Evolutionary conservation across 2,888 invertebrate species (phyloP), one percentile per base, ranked within the genome.

Genomic region (Strigamia transsilvanica): DNA sequence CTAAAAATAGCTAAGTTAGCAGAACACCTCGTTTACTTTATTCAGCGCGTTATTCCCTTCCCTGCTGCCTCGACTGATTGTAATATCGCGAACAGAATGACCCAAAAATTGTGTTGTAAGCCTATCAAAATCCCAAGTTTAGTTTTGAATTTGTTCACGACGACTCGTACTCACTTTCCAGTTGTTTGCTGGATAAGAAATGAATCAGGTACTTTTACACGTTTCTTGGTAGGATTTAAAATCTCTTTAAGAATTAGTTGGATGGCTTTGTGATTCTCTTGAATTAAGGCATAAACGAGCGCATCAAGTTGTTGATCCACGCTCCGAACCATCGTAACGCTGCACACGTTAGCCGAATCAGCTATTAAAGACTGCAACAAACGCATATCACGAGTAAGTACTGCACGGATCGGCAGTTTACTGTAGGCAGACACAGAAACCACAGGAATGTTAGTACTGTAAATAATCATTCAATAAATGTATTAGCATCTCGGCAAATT

Each of bases 41-140:
- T 88, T 85, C 80, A 90, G 87, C 0, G 90, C 90, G 84, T 89
- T 88, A 85, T 90, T 90, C 79, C 90, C 90, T 86, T 90, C 90
- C 84, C 87, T 87, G 41, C 88, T 88, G 13, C 90, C 90, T 79
- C 90, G 85, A 46, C 88, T 87, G 82, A 88, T 86, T 56, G 88
- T 87, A 23, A 90, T 86, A 18, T 85, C 84, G 18, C 89, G 85
- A 9, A 90, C 87, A 41, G 85, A 86, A 42, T 87, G 86, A 34
- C 88, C 88, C 83, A 88, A 85, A 86, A 87, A 87, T 34, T 85
- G 84, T 80, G 85, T 85, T 82, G 87, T 87, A 34, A 83, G 83
- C 2, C 86, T 86, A 38, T 83, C 85, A n/a, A 80, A 77, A 78
- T 80, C 18, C 2, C 9, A 38, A 46, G 10, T 42, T n/a, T 12